A percentile compares a stretch with the other conserved stretches of the same genome.
phyloP scores from a whole-genome alignment of 2,797 vertebrate species.

The Sus cebifrons region DNA sequence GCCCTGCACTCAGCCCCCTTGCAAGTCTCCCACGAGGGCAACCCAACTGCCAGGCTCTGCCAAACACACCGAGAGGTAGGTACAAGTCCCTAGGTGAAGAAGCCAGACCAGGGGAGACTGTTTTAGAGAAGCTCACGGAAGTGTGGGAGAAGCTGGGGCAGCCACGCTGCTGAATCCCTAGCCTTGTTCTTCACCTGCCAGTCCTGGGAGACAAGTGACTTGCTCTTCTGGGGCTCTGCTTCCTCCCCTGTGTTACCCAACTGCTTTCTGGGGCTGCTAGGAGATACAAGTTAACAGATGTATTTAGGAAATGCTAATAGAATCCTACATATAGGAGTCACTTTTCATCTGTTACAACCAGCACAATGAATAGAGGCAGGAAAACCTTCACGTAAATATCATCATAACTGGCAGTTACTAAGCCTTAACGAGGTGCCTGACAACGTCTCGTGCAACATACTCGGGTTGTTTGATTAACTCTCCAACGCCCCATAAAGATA shows the following conservation, averaged over 20 bases:
- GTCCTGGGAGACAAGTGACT: background rate
- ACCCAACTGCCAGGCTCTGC: background rate
- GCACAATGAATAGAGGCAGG: slow-evolving; percentile 57
- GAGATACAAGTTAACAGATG: background rate
- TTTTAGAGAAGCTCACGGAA: background rate
- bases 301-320: slow-evolving; percentile 63
- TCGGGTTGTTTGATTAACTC: slow-evolving; percentile 11
- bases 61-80: background rate
- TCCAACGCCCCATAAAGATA: background rate
- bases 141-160: rapidly evolving
- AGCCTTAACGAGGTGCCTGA: background rate
- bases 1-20: rapidly evolving
- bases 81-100: background rate
- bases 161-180: background rate
- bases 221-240: background rate
- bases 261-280: background rate
- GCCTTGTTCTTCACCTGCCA: background rate
- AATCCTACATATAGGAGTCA: slow-evolving; percentile 51
- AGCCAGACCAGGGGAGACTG: background rate
- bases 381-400: slow-evolving; percentile 38
- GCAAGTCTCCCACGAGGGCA: rapidly evolving
- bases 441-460: background rate
- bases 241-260: background rate
- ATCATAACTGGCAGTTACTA: slow-evolving; percentile 50
- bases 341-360: slow-evolving; percentile 45